phyloP scores from a whole-genome alignment of 2,888 invertebrate genomes.

The Spisula solida region DNA sequence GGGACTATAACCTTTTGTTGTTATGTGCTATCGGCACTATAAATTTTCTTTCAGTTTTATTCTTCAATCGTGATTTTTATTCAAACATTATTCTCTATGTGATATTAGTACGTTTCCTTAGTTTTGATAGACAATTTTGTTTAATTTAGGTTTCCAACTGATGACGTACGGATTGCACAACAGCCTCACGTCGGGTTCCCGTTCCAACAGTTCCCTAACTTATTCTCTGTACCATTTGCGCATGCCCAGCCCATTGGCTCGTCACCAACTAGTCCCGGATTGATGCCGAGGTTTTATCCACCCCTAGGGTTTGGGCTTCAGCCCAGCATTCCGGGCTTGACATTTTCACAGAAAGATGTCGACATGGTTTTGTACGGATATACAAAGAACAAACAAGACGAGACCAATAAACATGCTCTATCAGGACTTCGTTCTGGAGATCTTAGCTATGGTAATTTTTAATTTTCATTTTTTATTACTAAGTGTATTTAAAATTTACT shows the following conservation, averaged over 20 bases:
- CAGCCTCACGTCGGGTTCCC: constrained; percentile 44
- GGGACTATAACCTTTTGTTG: too few species aligned
- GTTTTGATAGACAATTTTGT: neutral
- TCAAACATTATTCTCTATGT: neutral
- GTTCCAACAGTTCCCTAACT: constrained; percentile 28
- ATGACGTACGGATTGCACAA: constrained; percentile 42
- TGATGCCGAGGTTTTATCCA: constrained; percentile 46
- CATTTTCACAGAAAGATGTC: constrained; percentile 83
- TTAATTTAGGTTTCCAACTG: constrained; percentile 44
- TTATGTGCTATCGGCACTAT: too few species aligned
- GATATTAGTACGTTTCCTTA: neutral
- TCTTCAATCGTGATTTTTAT: neutral
- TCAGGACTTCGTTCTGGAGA: constrained; percentile 84
- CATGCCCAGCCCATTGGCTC: constrained; percentile 35
- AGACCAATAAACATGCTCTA: constrained; percentile 83
- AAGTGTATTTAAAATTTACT: too few species aligned
- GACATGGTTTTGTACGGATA: constrained; percentile 86
- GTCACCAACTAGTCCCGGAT: constrained; percentile 22
- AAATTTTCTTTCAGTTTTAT: too few species aligned
- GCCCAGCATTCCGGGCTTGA: constrained; percentile 61
- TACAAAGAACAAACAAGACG: constrained; percentile 77
- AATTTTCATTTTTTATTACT: neutral
- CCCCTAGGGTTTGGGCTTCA: constrained; percentile 30
- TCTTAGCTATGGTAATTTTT: constrained; percentile 83
- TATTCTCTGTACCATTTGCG: constrained; percentile 34